Base-by-base conservation (phyloP, 2,797 vertebrate species). In the Anniella stebbinsi region DNA sequence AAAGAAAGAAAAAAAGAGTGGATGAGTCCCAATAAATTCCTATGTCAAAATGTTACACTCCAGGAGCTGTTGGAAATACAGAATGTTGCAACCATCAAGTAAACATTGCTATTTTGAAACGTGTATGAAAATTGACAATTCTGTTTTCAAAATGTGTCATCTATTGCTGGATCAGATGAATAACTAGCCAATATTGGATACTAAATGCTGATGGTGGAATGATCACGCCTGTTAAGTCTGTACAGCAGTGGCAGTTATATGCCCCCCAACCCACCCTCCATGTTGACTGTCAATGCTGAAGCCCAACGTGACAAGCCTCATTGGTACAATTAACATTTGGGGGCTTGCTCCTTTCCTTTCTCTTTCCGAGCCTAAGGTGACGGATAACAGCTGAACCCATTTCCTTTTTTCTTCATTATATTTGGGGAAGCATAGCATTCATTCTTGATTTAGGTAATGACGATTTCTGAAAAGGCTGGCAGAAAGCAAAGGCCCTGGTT, bases 41-140 rank as follows among this genome's bases (percentile, higher is more conserved):
- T 73, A 33, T 72, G 45, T 18, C 85, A 21, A 69, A 30, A 18
- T 75, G 70, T 70, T 86, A 30, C 18, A 84, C 36, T 41, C 76
- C 60, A 87, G 36, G 17, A 41, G 28, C 48, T 76, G 75, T 76
- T 36, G 25, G 67, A 76, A 76, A 76, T 38, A 76, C 36, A 63
- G 84, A 60, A 57, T 36, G 48, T 57, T 51, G 18, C 30, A 41
- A 45, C 5, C 45, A 23, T 67, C 41, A 63, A 75, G 80, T 48
- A 83, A 75, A 75, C 41, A 76, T 33, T 17, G 25, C 51, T 88
- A 25, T 88, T 88, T 85, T 38, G 41, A 88, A 60, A 30, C n/a
- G 28, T 8, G 12, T 10, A 81, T 72, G 13, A 17, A 15, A 57
- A 57, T 38, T 73, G 60, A 86, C 1, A 33, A n/a, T 80, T 88